Evolutionary conservation across 2,797 vertebrate species (phyloP).

Genomic region (Spinibarbus caldwelli): DNA sequence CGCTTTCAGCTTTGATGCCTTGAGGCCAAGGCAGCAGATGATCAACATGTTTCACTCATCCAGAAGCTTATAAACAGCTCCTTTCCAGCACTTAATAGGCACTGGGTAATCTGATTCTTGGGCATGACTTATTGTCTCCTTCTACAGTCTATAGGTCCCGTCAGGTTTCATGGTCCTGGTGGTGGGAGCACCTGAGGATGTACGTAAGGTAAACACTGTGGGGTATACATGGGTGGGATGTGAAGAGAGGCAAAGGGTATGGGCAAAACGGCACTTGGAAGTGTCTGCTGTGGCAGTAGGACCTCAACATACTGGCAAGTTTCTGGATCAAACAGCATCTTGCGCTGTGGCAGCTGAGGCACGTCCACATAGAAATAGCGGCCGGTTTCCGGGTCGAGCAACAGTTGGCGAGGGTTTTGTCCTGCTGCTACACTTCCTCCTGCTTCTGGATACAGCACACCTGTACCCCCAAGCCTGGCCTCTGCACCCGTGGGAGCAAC

Average conservation of each 20-base stretch:
- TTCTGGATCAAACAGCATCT: constrained; percentile 87
- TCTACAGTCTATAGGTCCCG: background rate
- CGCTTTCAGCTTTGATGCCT: constrained; percentile 18
- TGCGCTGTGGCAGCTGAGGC: constrained; percentile 77
- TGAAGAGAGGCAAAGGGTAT: constrained; percentile 64
- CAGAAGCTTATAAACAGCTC: constrained; percentile 42
- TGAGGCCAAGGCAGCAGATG: constrained; percentile 28
- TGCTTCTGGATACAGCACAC: constrained; percentile 61
- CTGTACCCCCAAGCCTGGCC: constrained; percentile 29
- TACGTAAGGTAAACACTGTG: constrained; percentile 71
- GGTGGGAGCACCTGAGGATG: constrained; percentile 58
- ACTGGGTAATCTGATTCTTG: constrained; percentile 25
- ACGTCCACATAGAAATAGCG: constrained; percentile 80
- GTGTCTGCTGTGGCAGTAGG: constrained; percentile 74
- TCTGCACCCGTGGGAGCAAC: constrained; percentile 49
- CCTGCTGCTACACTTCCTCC: constrained; percentile 40
- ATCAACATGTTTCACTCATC: constrained; percentile 41
- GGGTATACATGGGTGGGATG: constrained; percentile 67
- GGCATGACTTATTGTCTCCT: constrained; percentile 9
- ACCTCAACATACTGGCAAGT: constrained; percentile 88
- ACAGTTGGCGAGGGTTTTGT: constrained; percentile 68
- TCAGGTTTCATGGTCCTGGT: constrained; percentile 57
- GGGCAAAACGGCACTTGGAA: constrained; percentile 64
- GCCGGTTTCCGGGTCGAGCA: constrained; percentile 81
- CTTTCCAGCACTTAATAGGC: constrained; percentile 17